Evolutionary conservation across 2,888 invertebrate species (phyloP).

Genomic region (Cephalotes varians): DNA sequence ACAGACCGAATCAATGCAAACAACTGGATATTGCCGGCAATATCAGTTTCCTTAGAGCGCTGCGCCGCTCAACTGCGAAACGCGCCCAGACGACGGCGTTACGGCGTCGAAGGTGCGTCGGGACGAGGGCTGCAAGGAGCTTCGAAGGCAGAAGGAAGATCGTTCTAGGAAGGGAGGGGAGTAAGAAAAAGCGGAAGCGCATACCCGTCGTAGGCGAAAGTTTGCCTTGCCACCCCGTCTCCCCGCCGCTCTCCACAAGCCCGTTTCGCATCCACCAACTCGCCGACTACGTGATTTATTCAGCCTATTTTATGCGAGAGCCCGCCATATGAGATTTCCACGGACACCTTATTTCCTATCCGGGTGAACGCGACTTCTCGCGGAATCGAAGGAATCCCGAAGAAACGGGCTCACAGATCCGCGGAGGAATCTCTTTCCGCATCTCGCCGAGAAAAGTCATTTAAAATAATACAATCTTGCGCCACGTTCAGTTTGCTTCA

Average conservation of each 20-base stretch:
- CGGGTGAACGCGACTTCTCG: slow-evolving; percentile 59
- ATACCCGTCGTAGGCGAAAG: slow-evolving; percentile 77
- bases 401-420: slow-evolving; percentile 22
- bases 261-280: slow-evolving; percentile 48
- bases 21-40: slow-evolving; percentile 83
- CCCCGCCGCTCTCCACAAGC: slow-evolving; percentile 45
- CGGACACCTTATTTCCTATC: slow-evolving; percentile 81
- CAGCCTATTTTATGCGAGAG: slow-evolving; percentile 82
- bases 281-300: slow-evolving; percentile 80
- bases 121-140: slow-evolving; percentile 47
- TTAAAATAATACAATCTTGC: background rate
- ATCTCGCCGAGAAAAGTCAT: background rate
- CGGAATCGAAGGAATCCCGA: slow-evolving; percentile 60
- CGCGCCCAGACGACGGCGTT: slow-evolving; percentile 75
- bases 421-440: background rate
- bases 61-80: slow-evolving; percentile 80
- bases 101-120: slow-evolving; percentile 68
- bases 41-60: slow-evolving; percentile 81
- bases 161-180: background rate
- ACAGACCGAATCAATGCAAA: slow-evolving; percentile 83
- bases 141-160: slow-evolving; percentile 60
- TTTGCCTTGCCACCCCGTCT: slow-evolving; percentile 75
- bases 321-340: slow-evolving; percentile 82
- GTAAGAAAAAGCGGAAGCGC: slow-evolving; percentile 64
- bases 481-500: background rate